Conservation (phyloP, 2,113 vertebrate species). For the Bombycilla garrulus region DNA sequence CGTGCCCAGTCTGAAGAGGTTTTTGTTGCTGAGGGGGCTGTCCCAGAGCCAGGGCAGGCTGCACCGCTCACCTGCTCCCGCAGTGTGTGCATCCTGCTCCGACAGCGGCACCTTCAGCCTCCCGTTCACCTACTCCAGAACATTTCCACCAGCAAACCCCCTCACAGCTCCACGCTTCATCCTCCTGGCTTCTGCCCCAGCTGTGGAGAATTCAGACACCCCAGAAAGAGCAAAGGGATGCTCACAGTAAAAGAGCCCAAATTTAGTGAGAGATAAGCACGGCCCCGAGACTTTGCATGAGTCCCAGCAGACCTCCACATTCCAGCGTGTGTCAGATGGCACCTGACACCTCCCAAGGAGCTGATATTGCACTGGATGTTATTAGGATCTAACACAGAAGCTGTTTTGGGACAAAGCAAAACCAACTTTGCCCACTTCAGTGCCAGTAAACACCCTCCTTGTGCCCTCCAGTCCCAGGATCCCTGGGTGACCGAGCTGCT, state of each 20-base stretch:
- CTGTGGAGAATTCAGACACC: background rate
- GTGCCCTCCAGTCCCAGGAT: too few relatives aligned
- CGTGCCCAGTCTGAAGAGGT: background rate
- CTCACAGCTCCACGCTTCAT: background rate
- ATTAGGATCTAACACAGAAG: background rate
- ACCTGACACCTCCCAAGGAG: background rate
- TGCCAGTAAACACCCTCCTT: background rate
- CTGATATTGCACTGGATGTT: fast-evolving
- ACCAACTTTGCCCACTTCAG: background rate
- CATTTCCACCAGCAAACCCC: background rate
- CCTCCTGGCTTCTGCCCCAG: background rate
- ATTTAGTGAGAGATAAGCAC: fast-evolving
- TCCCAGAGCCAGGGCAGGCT: background rate
- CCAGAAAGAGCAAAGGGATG: background rate
- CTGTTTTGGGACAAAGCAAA: background rate
- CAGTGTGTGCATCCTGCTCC: fast-evolving
- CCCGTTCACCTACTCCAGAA: background rate
- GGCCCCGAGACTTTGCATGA: fast-evolving
- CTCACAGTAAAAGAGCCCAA: background rate
- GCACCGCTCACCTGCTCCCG: fast-evolving
- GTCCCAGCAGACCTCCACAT: background rate
- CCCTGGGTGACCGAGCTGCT: background rate
- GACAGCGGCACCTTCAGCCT: background rate
- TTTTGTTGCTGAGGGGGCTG: background rate
- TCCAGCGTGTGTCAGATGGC: fast-evolving